These are phyloP conservation scores for Macrobrachium nipponense DNA, from an alignment of 1,140 invertebrate species.

Conservation along the genomic window DNA sequence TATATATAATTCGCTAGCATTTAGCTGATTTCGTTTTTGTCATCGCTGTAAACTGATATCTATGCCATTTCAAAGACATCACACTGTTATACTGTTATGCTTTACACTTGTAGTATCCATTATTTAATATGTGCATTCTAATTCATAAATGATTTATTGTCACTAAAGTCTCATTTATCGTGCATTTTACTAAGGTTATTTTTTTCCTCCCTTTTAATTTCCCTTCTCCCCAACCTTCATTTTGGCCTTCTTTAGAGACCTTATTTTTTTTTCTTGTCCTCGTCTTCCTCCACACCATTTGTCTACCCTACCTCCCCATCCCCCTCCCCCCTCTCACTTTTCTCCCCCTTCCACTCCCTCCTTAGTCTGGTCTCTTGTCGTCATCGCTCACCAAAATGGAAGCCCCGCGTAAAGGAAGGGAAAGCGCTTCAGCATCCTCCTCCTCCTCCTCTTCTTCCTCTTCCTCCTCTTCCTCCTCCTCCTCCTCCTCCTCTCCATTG, in stretches of 20 bases:
- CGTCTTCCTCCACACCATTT: not conserved
- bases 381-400: not conserved
- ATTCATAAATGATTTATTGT: not conserved
- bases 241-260: no score
- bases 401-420: not conserved
- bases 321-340: not conserved
- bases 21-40: no score
- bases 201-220: slow-evolving; percentile 2
- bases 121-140: slow-evolving; percentile 10
- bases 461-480: not conserved
- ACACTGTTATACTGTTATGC: not conserved
- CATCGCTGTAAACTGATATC: no score
- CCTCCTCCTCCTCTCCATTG: no score
- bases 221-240: not conserved
- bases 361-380: not conserved
- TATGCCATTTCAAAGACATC: no score
- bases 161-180: no score
- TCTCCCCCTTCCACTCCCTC: not conserved
- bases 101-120: not conserved
- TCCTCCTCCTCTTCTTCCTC: not conserved
- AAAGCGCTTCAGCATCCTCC: not conserved
- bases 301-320: not conserved
- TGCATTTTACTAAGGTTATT: not conserved
- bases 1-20: no score
- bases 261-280: not conserved